Conservation (phyloP, 2,888 invertebrate species). For the Pilophorus perplexus region DNA sequence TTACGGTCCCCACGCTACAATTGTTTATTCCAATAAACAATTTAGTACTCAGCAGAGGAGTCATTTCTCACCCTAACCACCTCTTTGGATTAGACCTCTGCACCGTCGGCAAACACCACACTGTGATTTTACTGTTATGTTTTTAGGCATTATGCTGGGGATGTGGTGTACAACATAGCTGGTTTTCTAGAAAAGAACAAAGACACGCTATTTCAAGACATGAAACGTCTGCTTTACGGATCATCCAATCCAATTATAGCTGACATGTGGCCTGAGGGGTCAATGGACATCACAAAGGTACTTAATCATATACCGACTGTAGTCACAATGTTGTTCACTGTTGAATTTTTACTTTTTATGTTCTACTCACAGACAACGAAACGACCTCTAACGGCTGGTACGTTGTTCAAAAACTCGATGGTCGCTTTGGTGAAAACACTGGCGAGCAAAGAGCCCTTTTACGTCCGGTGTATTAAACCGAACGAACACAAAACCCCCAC, state of each 20-base stretch:
- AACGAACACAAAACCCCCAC: slow-evolving; percentile 89
- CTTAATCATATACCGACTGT: not conserved
- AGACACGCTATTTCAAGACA: slow-evolving; percentile 94
- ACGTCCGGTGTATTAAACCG: slow-evolving; percentile 95
- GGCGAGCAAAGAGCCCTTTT: slow-evolving; percentile 90
- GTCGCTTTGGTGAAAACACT: slow-evolving; percentile 81
- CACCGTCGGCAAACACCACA: too few species aligned
- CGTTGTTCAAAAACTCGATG: slow-evolving; percentile 94
- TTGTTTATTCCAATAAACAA: too few species aligned
- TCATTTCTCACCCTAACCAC: too few species aligned
- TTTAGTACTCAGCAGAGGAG: too few species aligned
- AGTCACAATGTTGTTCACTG: not conserved
- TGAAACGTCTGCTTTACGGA: slow-evolving; percentile 85
- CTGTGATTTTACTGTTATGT: not conserved
- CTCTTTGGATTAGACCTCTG: too few species aligned
- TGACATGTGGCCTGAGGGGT: slow-evolving; percentile 96
- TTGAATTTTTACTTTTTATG: not conserved
- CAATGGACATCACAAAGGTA: slow-evolving; percentile 79
- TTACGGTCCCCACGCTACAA: too few species aligned
- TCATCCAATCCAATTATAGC: slow-evolving; percentile 75
- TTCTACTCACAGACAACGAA: slow-evolving; percentile 80
- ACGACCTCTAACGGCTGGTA: slow-evolving; percentile 90
- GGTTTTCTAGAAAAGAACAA: slow-evolving; percentile 98
- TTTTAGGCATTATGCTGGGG: slow-evolving; percentile 87
- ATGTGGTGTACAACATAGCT: slow-evolving; percentile 84